Evolutionary conservation across 2,797 vertebrate genomes (phyloP), one percentile per base, ranked within the genome.

Genomic region (Gymnodraco acuticeps): DNA sequence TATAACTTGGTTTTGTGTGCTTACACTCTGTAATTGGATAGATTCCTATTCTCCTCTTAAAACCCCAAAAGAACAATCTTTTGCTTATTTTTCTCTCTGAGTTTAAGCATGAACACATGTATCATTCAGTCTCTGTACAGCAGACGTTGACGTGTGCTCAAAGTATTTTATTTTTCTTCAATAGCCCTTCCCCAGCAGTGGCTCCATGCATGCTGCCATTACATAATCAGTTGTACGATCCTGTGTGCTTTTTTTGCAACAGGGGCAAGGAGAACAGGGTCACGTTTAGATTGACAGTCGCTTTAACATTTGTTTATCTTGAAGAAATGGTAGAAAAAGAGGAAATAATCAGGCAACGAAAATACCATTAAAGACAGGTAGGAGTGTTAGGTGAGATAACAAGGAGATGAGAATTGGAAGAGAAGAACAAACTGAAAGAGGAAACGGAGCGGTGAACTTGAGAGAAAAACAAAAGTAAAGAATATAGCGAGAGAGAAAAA

Each of bases 171-270:
- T 76, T 83, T 75, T 79, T 75, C 78, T 61, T 70, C 71, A 58
- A 13, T 9, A 75, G 78, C 71, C 56, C 78, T 74, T 83, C 80
- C 83, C 84, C 42, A 27, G 4, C 4, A 58, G 73, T 64, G 80
- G 47, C 76, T 77, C 52, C 79, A 41, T 74, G 77, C 86, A 75
- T 47, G 56, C 81, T 81, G 68, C 78, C 77, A 54, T 91, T 91
- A 88, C 86, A 82, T 91, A 90, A 92, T 71, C 63, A 56, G 59
- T 50, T 77, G 68, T 73, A 75, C 56, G 58, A 80, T 78, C 73
- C 80, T 53, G 48, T 53, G 64, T 72, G 64, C 50, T 51, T 54
- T 50, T 48, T 64, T 76, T 81, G 63, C 62, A 81, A 38, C 42
- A 51, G 53, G 42, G 59, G 53, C 38, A 42, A 66, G 64, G 41